Evolutionary conservation across 2,888 invertebrate species (phyloP), one percentile per base, ranked within the genome.

Genomic region (Dusona sp.): DNA sequence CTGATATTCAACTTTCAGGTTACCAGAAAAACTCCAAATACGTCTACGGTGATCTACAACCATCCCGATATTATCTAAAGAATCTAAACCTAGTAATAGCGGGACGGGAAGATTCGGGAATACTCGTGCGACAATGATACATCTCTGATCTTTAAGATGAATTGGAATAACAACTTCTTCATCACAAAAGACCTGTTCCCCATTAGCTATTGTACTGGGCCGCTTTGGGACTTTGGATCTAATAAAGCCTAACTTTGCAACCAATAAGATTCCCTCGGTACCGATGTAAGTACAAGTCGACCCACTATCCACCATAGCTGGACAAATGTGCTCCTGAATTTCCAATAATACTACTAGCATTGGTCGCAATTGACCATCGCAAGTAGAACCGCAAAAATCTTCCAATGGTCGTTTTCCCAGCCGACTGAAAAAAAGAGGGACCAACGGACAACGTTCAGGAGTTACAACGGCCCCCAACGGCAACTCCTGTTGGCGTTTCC

Each of bases 71-170:
- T 1, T n/a, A 2, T 36, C n/a, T 11, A 67, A 11, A 3, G n/a
- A 67, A 38, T 67, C 67, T 9, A 67, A 19, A 0, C 67, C 67
- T 3, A 67, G n/a, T 38, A 38, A 7, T 7, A 67, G 13, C 7
- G 67, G 36, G 1, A 67, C 36, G 4, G 67, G 38, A 8, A 67
- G 67, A n/a, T 67, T n/a, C 19, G 67, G 67, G 4, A 67, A 67
- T 7, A 67, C 67, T 13, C 67, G 36, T 1, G 67, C 67, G 7
- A 8, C 11, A 8, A 54, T 54, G 1, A 13, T 9, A 54, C 54
- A 54, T 11, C 19, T 54, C 16, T 16, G 54, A n/a, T 16, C 54
- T 16, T 11, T 4, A 16, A 54, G 4, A 9, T 8, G 13, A 54
- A 54, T n/a, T 16, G 54, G 54, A 4, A 54, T 13, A n/a, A 16